Evolutionary conservation across 23 tunicate genomes (phyloP), one percentile per base, ranked within the genome.

Genomic region (Diplosoma virens): DNA sequence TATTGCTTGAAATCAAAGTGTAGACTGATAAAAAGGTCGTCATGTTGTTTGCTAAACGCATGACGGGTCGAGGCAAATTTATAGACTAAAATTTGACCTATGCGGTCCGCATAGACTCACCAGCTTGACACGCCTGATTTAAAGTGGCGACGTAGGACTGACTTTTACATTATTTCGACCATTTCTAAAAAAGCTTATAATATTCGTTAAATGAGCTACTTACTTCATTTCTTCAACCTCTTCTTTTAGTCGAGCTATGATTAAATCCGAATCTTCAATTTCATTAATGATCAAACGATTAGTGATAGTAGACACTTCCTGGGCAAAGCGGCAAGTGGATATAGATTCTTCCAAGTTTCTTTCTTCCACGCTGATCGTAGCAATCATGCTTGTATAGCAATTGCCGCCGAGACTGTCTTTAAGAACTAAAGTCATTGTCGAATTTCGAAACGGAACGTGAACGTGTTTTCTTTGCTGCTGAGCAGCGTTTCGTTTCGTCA

Each of bases 301-400:
- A 21, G 74, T 47, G 63, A 94, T 88, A 30, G 75, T 60, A 25
- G 87, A 87, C 18, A 94, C 99, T 25, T 85, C 64, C 54, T 94
- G 99, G 22, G 94, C 99, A 58, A 94, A 94, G 28, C 87, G 72
- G 52, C 99, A 94, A 56, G 99, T 87, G 0, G 99, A 88, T 7
- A 94, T 66, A 0, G 95, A 75, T 54, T 94, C 99, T 25, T 94
- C 89, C 20, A 94, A 46, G 66, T 94, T 80, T 18, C 59, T 73
- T 36, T 45, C 33, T 64, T 94, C 90, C 32, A 75, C 81, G 52
- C 90, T 82, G 21, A 94, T 58, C 28, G 99, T 87, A 28, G 99
- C 95, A 6, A 94, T 71, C 99, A 94, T 94, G 29, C 66, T 34
- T 33, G 99, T 94, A 5, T 35, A 16, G 11, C 92, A 94, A 79